Base-by-base conservation (phyloP, 2,888 invertebrate species). In the Mimumesa dahlbomi region DNA sequence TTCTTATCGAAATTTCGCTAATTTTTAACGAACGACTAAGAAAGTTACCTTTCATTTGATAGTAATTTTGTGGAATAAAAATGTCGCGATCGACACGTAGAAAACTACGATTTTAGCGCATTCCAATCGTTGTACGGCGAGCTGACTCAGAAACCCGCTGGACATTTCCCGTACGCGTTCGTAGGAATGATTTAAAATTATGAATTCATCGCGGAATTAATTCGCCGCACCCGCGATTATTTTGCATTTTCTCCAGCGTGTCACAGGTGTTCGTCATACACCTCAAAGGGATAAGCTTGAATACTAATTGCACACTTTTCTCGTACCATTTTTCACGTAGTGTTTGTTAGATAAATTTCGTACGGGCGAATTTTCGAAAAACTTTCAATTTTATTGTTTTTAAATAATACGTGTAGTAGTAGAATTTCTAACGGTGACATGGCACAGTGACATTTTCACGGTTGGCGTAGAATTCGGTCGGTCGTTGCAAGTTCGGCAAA, bases 381-480 rank as follows among this genome's bases (percentile, higher is more conserved):
- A n/a, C n/a, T 25, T 25, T 25, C 3, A 25, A 25, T 3, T 25
- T 25, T 25, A 25, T 7, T 5, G 25, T 25, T 25, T 25, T 25
- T 25, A 5, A 25, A 25, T 25, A 25, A 25, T 25, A n/a, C n/a
- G n/a, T n/a, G n/a, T n/a, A n/a, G n/a, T n/a, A n/a, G n/a, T n/a
- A n/a, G n/a, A n/a, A n/a, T 29, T 29, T 29, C 29, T 29, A 29
- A 4, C 29, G 14, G 38, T 45, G 19, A 7, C 11, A 14, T 7
- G 16, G 16, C 18, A 16, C 34, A 11, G 46, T 68, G 76, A 72
- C 69, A 77, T 73, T 80, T 80, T 56, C n/a, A 71, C 64, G 74
- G 64, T 68, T 61, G 31, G 53, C 52, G 63, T 69, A n/a, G 50
- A 66, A 40, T 75, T 58, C 69, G 48, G 29, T 49, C 53, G 9